These are phyloP conservation scores for Drosophila picticornis DNA, from an alignment of 2,888 invertebrate genomes.

Conservation along the genomic window DNA sequence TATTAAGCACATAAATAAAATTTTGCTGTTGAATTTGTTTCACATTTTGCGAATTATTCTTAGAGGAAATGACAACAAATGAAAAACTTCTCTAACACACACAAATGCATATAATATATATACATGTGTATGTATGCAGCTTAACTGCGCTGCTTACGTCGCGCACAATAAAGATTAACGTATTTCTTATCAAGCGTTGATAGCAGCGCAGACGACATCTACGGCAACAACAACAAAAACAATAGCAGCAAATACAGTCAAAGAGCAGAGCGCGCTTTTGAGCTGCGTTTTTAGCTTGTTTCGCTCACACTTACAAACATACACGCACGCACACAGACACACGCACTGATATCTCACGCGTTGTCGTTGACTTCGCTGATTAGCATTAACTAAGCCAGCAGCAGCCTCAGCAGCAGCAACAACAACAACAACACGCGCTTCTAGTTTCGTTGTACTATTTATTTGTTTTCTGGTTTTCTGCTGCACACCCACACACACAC, in stretches of 20 bases:
- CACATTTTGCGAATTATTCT: conserved; percentile 55
- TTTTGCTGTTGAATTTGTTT: conserved; percentile 46
- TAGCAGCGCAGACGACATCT: conserved; percentile 56
- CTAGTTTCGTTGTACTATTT: conserved; percentile 73
- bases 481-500: conserved; percentile 56
- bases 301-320: conserved; percentile 33
- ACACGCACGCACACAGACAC: conserved; percentile 12
- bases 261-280: conserved; percentile 61
- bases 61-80: conserved; percentile 65
- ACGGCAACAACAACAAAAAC: conserved; percentile 31
- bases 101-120: conserved; percentile 3
- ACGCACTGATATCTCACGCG: conserved; percentile 64
- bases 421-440: conserved; percentile 46
- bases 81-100: conserved; percentile 34
- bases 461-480: conserved; percentile 71
- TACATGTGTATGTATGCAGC: conserved; percentile 42
- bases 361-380: conserved; percentile 69
- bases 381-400: conserved; percentile 65
- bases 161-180: conserved; percentile 79
- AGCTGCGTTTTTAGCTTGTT: conserved; percentile 57
- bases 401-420: conserved; percentile 20
- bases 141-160: conserved; percentile 61
- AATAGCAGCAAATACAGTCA: conserved; percentile 29
- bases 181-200: conserved; percentile 76
- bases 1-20: conserved; percentile 58